phyloP scores from a whole-genome alignment of 2,113 vertebrate species.

The Pedionomus torquatus region DNA sequence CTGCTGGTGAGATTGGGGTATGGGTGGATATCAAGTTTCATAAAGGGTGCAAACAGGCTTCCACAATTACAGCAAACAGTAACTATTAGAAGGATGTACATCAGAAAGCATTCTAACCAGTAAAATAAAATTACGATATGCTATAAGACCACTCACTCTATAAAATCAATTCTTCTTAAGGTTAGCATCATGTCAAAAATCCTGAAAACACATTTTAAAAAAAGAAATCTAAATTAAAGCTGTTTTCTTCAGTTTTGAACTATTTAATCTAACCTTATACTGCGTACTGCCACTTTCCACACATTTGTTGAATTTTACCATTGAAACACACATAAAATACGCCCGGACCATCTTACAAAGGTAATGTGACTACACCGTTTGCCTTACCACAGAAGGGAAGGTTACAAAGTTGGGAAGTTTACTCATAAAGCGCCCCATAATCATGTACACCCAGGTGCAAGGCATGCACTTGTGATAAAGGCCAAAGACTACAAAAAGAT shows the following conservation, averaged over 20 bases:
- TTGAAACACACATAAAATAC: neutral
- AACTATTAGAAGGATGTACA: no score
- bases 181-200: neutral
- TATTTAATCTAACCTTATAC: neutral
- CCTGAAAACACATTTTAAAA: accelerated
- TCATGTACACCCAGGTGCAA: neutral
- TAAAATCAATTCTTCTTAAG: neutral
- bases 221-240: neutral
- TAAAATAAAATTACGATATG: neutral
- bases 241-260: neutral
- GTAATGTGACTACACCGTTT: neutral
- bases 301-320: neutral
- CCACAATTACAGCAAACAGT: neutral
- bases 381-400: neutral
- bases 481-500: neutral
- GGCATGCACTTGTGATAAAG: neutral
- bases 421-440: neutral
- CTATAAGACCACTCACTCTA: neutral
- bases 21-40: neutral
- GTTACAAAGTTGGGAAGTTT: neutral
- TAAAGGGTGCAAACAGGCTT: neutral
- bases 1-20: neutral
- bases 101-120: no score
- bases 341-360: neutral
- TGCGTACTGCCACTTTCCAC: neutral